Base-by-base conservation (phyloP, 2,113 vertebrate genomes). In the Notechis scutatus region DNA sequence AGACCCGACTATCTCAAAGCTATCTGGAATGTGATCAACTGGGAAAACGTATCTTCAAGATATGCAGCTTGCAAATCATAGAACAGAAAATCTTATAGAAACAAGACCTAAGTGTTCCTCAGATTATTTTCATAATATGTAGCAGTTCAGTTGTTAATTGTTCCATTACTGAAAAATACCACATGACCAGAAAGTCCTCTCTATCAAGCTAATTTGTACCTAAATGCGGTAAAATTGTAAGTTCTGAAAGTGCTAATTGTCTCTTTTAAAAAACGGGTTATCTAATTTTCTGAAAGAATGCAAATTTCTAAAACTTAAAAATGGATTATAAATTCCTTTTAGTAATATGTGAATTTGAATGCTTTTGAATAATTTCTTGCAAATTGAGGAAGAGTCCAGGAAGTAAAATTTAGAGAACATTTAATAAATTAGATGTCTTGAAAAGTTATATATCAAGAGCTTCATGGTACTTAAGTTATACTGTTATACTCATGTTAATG, bases 1-100 rank as follows among this genome's bases (percentile, higher is more conserved):
- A 97, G 99, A 34, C 99, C 99, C 0, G 99, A 99, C 96, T 99
- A 99, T 87, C 98, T 99, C 86, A 99, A 99, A 95, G 99, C 99
- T 11, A 99, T 99, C 95, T 99, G 99, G 99, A 99, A 99, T 90
- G 98, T 99, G 47, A 97, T 99, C 96, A 99, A 98, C 97, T 99
- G 99, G 99, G 98, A 99, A 93, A 99, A 99, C 45, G 98, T 99
- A 69, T 96, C 96, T 26, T 98, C 99, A 88, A 98, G 99, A 97
- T 98, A 99, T 0, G 92, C 96, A 90, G 42, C 96, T 45, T 98
- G 98, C 95, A 99, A 98, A 96, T 99, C 99, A 96, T 99, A 97
- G 97, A 93, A 34, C 94, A 21, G 93, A 7, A 81, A 55, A 93
- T 94, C 8, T 93, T 90, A 4, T 42, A 90, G 3, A 87, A 88